Evolutionary conservation across 2,113 vertebrate species (phyloP).

Genomic region (Ailurus styani): DNA sequence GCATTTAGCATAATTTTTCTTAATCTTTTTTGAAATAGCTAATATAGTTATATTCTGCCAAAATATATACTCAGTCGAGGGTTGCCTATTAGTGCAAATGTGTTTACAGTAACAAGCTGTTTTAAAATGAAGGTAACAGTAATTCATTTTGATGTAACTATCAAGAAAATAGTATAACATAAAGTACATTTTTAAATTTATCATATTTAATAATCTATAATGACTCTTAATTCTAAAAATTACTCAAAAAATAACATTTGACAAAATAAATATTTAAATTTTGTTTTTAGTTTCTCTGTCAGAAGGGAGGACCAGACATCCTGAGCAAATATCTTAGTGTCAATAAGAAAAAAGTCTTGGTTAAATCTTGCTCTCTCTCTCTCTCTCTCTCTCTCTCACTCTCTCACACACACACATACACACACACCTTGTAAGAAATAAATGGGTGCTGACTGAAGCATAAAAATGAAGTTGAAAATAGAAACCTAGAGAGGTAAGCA

Average conservation of each 20-base stretch:
- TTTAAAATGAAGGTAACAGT: neutral
- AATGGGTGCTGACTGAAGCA: neutral
- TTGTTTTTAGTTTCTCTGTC: neutral
- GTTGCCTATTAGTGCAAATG: neutral
- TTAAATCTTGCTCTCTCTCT: neutral
- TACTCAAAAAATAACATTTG: neutral
- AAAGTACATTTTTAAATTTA: neutral
- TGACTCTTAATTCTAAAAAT: neutral
- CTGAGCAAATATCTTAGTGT: neutral
- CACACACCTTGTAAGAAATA: neutral
- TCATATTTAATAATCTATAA: neutral
- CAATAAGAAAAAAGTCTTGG: neutral
- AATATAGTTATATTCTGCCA: neutral
- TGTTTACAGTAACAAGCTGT: neutral
- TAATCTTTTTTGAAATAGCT: neutral
- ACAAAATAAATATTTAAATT: neutral
- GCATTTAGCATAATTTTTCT: neutral
- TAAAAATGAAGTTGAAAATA: neutral
- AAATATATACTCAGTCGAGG: neutral
- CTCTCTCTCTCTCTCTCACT: too few relatives aligned
- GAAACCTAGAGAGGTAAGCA: neutral
- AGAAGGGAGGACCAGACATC: neutral
- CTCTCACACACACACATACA: neutral
- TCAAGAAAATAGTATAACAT: neutral
- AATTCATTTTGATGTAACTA: neutral